A percentile compares a stretch with the other conserved stretches of the same genome.
phyloP scores from a whole-genome alignment of 2,888 invertebrate species.

The Gasteruption jaculator region DNA sequence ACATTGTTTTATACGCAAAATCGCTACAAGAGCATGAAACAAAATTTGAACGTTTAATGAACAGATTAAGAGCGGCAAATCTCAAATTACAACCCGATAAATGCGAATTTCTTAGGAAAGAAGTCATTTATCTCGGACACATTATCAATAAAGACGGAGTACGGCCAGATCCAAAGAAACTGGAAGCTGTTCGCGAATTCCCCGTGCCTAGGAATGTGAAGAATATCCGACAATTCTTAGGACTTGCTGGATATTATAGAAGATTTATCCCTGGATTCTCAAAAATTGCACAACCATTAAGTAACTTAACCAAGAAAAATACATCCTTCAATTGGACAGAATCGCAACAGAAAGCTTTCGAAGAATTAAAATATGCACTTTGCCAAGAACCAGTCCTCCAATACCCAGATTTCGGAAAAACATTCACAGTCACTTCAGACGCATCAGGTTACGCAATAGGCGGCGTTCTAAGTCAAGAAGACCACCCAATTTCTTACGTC shows the following conservation, averaged over 20 bases:
- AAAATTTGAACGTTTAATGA: conserved; percentile 14
- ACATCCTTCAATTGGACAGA: conserved; percentile 28
- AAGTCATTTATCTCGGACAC: conserved; percentile 31
- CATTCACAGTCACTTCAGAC: conserved; percentile 20
- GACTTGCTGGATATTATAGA: conserved; percentile 29
- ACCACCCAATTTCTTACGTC: conserved; percentile 28
- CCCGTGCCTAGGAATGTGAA: conserved; percentile 23
- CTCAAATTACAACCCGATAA: conserved; percentile 27
- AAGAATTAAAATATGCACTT: conserved; percentile 23
- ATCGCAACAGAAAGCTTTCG: conserved; percentile 27
- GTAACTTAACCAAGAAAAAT: conserved; percentile 29
- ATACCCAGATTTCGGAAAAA: conserved; percentile 17
- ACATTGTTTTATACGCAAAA: conserved; percentile 5
- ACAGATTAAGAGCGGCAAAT: conserved; percentile 14
- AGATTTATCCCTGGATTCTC: conserved; percentile 32
- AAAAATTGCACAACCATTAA: conserved; percentile 19
- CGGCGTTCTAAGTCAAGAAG: conserved; percentile 28
- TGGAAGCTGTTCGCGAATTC: conserved; percentile 27
- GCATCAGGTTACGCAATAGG: conserved; percentile 20
- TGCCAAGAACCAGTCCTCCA: conserved; percentile 15
- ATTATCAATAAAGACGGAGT: conserved; percentile 24
- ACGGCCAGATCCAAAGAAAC: conserved; percentile 22
- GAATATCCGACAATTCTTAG: conserved; percentile 29
- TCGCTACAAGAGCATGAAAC: conserved; percentile 1
- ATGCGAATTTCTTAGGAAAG: conserved; percentile 23